Conservation (phyloP, 1,140 invertebrate species). For the Riptortus pedestris region DNA sequence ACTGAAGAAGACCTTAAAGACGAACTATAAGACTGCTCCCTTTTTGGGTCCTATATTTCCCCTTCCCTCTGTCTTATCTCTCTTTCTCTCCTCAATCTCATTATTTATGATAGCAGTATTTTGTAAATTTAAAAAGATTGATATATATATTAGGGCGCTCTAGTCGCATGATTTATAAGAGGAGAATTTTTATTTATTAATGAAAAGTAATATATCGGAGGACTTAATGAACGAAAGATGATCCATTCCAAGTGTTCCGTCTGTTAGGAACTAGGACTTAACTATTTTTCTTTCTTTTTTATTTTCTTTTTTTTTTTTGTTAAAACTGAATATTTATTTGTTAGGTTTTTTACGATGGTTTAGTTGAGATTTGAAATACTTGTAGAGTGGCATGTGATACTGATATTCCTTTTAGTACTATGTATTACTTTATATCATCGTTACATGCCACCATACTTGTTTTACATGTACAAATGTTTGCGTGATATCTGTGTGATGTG, state of each 20-base stretch:
- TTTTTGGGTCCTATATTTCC: neutral
- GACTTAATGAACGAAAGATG: neutral
- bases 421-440: neutral
- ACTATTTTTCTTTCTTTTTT: neutral
- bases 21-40: conserved; percentile 57
- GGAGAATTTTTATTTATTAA: neutral
- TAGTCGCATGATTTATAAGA: neutral
- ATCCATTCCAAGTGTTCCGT: neutral
- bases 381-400: neutral
- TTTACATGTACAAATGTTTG: neutral
- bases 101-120: neutral
- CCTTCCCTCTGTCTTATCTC: neutral
- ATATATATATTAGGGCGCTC: neutral
- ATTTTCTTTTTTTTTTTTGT: neutral
- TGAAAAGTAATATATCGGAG: neutral
- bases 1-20: conserved; percentile 71
- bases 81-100: neutral
- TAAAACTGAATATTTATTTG: too few relatives aligned
- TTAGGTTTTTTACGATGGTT: neutral
- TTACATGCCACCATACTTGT: neutral
- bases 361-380: neutral
- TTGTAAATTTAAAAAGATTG: neutral
- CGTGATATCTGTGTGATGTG: neutral
- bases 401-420: neutral
- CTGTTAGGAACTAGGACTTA: neutral